Evolutionary conservation across 2,888 invertebrate genomes (phyloP).

Genomic region (Parnassius orleans): DNA sequence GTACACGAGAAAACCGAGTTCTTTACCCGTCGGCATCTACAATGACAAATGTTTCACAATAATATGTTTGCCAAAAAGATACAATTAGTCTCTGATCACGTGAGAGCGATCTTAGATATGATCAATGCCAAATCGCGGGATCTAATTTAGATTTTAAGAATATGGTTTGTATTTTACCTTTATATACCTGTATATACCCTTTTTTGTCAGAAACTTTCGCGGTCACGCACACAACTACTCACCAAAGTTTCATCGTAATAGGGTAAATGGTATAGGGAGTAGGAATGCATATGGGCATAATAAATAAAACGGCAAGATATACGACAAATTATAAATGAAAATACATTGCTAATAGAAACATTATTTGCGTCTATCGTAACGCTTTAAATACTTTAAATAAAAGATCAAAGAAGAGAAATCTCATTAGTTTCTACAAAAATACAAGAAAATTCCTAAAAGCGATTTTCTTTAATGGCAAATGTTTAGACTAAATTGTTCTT

Average conservation of each 20-base stretch:
- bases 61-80: constrained; percentile 2
- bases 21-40: no score
- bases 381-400: not conserved
- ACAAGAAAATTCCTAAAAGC: not conserved
- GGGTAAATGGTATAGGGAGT: no score
- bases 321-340: no score
- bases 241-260: no score
- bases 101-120: constrained; percentile 11
- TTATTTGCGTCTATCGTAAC: not conserved
- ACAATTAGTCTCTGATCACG: constrained; percentile 3
- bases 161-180: no score
- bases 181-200: no score
- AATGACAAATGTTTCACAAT: not conserved
- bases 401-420: not conserved
- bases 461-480: not conserved
- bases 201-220: no score
- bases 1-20: no score
- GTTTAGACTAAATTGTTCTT: not conserved
- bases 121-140: constrained; percentile 7
- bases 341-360: no score
- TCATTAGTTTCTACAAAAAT: constrained; percentile 1
- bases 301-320: no score
- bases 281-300: no score
- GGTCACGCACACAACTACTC: no score
- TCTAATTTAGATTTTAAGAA: constrained; percentile 15